Percentiles rank a stretch among this genome's conserved stretches.
phyloP scores from a whole-genome alignment of 1,140 invertebrate species.

The Hylaeus volcanicus region DNA sequence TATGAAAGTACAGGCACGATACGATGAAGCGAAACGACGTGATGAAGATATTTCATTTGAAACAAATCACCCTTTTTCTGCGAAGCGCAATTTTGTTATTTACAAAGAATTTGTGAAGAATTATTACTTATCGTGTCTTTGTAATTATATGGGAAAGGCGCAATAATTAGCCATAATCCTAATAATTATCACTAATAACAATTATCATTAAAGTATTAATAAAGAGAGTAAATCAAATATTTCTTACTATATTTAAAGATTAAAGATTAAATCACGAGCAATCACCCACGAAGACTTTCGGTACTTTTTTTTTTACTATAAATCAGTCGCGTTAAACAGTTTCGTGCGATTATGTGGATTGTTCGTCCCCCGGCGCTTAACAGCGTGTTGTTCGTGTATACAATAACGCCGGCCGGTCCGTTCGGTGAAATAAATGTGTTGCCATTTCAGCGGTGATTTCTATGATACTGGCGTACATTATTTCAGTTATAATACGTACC shows the following conservation, averaged over 20 bases:
- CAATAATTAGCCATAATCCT: no score
- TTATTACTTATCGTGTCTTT: no score
- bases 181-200: no score
- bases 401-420: background rate
- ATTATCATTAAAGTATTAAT: no score
- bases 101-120: no score
- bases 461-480: slow-evolving; percentile 20
- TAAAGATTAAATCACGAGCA: no score
- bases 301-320: no score
- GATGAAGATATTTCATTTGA: background rate
- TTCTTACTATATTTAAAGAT: no score
- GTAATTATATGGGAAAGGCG: no score
- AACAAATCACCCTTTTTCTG: background rate
- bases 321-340: background rate
- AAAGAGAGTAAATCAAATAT: no score
- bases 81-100: no score
- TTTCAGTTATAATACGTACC: slow-evolving; percentile 29
- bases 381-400: slow-evolving; percentile 1
- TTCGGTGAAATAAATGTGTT: background rate
- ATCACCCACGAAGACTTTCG: no score
- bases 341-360: slow-evolving; percentile 16
- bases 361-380: background rate
- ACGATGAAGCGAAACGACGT: background rate
- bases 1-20: slow-evolving; percentile 5
- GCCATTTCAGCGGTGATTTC: slow-evolving; percentile 25